phyloP scores from a whole-genome alignment of 2,113 vertebrate species.

The Eudyptes chrysolophus region DNA sequence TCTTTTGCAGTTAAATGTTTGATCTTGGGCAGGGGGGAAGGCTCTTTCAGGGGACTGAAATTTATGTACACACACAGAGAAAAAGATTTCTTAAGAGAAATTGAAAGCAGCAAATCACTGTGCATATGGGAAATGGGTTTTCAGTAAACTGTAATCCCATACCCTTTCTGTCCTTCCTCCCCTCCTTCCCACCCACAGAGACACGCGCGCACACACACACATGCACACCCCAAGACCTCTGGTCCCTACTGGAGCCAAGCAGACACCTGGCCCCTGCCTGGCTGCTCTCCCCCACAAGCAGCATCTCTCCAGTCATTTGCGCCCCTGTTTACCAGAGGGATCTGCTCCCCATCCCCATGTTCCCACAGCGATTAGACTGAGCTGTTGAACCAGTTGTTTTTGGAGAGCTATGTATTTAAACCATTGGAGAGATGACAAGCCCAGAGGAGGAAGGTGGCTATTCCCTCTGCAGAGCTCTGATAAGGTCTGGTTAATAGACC shows the following conservation, averaged over 20 bases:
- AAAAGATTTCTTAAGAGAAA: background rate
- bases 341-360: background rate
- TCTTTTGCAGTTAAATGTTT: background rate
- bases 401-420: background rate
- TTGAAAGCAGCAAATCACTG: background rate
- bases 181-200: background rate
- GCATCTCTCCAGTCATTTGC: background rate
- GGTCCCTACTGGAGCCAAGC: background rate
- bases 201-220: no score
- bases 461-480: background rate
- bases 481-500: background rate
- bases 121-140: background rate
- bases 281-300: background rate
- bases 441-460: background rate
- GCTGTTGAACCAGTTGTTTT: background rate
- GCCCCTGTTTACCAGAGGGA: background rate
- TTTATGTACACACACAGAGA: background rate
- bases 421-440: background rate
- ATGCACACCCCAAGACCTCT: background rate
- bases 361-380: background rate
- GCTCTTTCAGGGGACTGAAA: background rate
- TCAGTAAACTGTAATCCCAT: background rate
- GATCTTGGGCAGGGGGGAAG: fast-evolving
- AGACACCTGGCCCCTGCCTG: fast-evolving
- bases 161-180: background rate